A percentile compares a stretch with the other conserved stretches of the same genome.
Evolutionary conservation across 1,140 invertebrate species (phyloP).

Genomic region (Drosophila pectinifera): DNA sequence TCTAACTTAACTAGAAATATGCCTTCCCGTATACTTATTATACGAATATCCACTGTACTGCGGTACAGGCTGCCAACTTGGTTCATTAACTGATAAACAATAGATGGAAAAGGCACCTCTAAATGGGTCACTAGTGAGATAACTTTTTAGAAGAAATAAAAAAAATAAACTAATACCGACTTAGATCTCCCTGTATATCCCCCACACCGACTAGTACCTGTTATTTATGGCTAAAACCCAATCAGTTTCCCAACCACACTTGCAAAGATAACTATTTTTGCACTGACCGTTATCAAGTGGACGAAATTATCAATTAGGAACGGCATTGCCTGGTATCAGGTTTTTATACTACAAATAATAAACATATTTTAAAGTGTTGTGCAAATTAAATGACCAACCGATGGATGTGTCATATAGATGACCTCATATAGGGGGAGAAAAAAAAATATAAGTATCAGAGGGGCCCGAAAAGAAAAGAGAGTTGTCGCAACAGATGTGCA

Average conservation of each 20-base stretch:
- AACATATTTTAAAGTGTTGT: constrained; percentile 20
- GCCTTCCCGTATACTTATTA: no score
- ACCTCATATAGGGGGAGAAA: constrained; percentile 27
- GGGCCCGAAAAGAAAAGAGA: not conserved
- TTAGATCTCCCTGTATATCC: constrained; percentile 20
- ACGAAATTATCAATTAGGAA: constrained; percentile 27
- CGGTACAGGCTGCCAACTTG: constrained; percentile 28
- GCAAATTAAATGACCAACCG: constrained; percentile 11
- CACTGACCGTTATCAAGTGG: constrained; percentile 21
- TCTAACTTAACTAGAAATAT: no score
- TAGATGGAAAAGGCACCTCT: constrained; percentile 1
- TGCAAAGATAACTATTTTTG: constrained; percentile 30
- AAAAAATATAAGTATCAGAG: constrained; percentile 1
- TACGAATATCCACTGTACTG: constrained; percentile 1
- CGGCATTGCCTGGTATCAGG: constrained; percentile 23
- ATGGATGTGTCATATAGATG: constrained; percentile 37
- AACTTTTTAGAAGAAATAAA: constrained; percentile 13
- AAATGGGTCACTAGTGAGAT: constrained; percentile 53
- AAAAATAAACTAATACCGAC: not conserved
- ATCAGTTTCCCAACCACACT: constrained; percentile 22
- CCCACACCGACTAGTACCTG: not conserved
- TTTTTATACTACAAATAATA: constrained; percentile 11
- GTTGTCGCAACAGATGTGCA: constrained; percentile 39
- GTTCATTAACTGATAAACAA: constrained; percentile 68
- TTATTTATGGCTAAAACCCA: constrained; percentile 19